Conservation (phyloP, 2,113 vertebrate genomes). For the Cisticola juncidis region DNA sequence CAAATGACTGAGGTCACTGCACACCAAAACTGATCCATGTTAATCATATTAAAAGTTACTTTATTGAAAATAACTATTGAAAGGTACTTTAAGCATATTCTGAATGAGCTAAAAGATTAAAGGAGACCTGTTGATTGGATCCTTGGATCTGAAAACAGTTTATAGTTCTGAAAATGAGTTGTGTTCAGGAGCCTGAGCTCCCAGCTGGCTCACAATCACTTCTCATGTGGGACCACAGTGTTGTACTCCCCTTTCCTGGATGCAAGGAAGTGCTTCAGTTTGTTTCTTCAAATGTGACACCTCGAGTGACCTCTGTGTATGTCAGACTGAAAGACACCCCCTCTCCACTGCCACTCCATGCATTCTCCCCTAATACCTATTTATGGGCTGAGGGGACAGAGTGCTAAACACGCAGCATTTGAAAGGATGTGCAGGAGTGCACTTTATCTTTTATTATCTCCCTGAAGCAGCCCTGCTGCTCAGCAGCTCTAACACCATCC, state of each 20-base stretch:
- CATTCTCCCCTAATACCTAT: not conserved
- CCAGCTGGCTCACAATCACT: not conserved
- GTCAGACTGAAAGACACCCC: not conserved
- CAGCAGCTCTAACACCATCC: not conserved
- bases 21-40: not conserved
- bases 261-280: not conserved
- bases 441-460: constrained; percentile 15
- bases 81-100: not conserved
- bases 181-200: not conserved
- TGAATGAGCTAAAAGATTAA: not conserved
- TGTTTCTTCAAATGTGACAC: not conserved
- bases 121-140: not conserved
- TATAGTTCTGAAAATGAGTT: not conserved
- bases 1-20: not conserved
- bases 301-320: not conserved
- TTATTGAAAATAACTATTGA: too few species aligned
- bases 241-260: not conserved
- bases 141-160: not conserved
- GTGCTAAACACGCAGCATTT: not conserved
- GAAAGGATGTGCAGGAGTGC: not conserved
- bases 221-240: not conserved
- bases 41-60: not conserved
- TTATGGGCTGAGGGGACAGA: not conserved
- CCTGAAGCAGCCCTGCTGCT: not conserved
- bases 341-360: not conserved